These are phyloP conservation scores for Ranitomeya variabilis DNA, from an alignment of 2,113 vertebrate genomes.

Conservation along the genomic window DNA sequence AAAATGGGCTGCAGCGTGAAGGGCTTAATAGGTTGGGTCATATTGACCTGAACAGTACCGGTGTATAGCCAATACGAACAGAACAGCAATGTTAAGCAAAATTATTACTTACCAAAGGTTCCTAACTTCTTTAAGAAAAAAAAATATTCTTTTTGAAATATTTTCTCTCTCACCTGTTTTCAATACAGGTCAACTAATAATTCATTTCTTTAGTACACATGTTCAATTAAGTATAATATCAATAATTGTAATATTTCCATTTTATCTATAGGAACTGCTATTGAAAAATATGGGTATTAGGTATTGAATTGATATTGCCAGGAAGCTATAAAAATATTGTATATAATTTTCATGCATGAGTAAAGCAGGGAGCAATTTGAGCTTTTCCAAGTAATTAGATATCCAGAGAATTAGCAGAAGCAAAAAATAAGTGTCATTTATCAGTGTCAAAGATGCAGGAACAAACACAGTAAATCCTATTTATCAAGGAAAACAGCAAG, in stretches of 20 bases:
- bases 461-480: constrained; percentile 3
- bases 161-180: too few species aligned
- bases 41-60: too few species aligned
- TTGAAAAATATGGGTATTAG: background rate
- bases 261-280: background rate
- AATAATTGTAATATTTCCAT: background rate
- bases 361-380: constrained; percentile 7
- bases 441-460: constrained; percentile 34
- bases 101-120: too few species aligned
- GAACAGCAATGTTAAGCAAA: too few species aligned
- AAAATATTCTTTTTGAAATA: too few species aligned
- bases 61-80: too few species aligned
- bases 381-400: constrained; percentile 1
- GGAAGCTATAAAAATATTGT: background rate
- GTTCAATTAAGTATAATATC: background rate
- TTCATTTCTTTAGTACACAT: background rate
- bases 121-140: too few species aligned
- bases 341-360: constrained; percentile 7
- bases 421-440: constrained; percentile 24
- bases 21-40: too few species aligned
- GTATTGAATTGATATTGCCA: background rate
- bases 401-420: constrained; percentile 15
- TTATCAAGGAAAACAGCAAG: constrained; percentile 18
- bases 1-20: too few species aligned
- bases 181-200: too few species aligned